Base-by-base conservation (phyloP, 2,797 vertebrate species). In the Phyllotis vaccarum region DNA sequence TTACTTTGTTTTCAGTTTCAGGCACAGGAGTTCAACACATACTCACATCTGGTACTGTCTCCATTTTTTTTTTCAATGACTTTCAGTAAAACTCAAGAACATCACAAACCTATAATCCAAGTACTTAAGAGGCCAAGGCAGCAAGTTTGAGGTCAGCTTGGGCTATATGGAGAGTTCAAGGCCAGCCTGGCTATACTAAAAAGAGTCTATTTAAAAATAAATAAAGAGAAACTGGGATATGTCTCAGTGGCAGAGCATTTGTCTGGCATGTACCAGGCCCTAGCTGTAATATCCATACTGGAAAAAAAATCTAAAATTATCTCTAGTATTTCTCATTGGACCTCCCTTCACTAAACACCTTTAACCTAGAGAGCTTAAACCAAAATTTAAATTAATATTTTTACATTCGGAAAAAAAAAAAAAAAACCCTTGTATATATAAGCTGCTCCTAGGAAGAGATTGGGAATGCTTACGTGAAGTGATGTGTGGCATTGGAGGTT, bases 341-440 rank as follows among this genome's bases (percentile, higher is more conserved):
- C n/a, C 5, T 56, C 40, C 2, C 14, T 68, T 68, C 31, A 76
- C 43, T 76, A 56, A 96, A 87, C 2, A 52, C 6, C n/a, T 10
- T 64, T 75, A 46, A 31, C 6, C 46, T 81, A 10, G 31, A 27
- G 9, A 83, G 12, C 31, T 80, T 58, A 94, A 76, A 60, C 37
- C 62, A 54, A 95, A 27, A 66, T 70, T 75, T 66, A 89, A 93
- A 81, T 74, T 22, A n/a, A 54, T 83, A 52, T 89, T 90, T 68
- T 31, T 64, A 31, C 37, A 75, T 62, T 46, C n/a, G n/a, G n/a
- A n/a, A n/a, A n/a, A n/a, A n/a, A n/a, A n/a, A n/a, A n/a, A 16
- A 72, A 54, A 92, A 76, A 3, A 8, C 21, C 17, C 22, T 80
- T 22, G 4, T 21, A 76, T 58, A 54, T 14, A 6, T 17, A 1